Evolutionary conservation across 2,888 invertebrate genomes (phyloP).

Genomic region (Nysson spinosus): DNA sequence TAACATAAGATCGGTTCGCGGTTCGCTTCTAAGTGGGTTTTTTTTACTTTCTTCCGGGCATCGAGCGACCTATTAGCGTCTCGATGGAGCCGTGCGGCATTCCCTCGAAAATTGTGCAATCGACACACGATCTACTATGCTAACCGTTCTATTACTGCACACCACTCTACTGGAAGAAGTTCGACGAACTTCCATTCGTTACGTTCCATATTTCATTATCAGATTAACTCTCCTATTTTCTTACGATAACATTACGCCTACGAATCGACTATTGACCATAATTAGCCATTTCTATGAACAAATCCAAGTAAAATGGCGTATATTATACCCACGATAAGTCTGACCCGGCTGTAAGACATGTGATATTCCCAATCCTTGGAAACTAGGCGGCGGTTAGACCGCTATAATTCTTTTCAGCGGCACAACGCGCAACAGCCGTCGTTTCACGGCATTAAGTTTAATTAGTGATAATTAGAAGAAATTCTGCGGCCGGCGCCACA

Average conservation of each 20-base stretch:
- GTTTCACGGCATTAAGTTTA: conserved; percentile 55
- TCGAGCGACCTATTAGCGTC: conserved; percentile 29
- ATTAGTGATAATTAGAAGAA: conserved; percentile 68
- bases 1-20: conserved; percentile 14
- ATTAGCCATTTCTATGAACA: no score
- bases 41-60: conserved; percentile 41
- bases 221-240: no score
- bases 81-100: conserved; percentile 26
- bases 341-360: no score
- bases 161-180: conserved; percentile 12
- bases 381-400: conserved; percentile 32
- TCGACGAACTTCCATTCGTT: conserved; percentile 45
- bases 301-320: no score
- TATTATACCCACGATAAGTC: no score
- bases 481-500: conserved; percentile 58
- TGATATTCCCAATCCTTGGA: conserved; percentile 9
- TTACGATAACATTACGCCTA: no score
- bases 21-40: conserved; percentile 22
- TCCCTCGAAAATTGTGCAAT: conserved; percentile 52
- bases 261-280: no score
- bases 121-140: conserved; percentile 35
- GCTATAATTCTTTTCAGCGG: conserved; percentile 38
- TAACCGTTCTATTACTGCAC: conserved; percentile 29
- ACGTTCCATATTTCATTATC: conserved; percentile 49
- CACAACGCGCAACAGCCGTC: conserved; percentile 27